A percentile compares a stretch with the other conserved stretches of the same genome.
These are phyloP conservation scores for Vulpes vulpes DNA, from an alignment of 2,113 vertebrate species.

Conservation along the genomic window DNA sequence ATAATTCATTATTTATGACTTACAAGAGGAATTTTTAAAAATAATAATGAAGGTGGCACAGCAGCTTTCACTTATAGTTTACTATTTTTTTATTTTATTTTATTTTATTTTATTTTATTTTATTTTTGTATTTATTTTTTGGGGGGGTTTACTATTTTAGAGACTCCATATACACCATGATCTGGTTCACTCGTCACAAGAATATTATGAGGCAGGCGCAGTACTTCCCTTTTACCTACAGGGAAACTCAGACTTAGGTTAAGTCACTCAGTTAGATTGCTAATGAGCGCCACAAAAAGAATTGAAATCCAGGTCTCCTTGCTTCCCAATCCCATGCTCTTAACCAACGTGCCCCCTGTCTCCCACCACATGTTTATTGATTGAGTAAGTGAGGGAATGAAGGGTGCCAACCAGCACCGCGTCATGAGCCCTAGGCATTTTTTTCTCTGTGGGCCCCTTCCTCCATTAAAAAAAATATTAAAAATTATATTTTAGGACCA, in stretches of 20 bases:
- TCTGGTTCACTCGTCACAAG: neutral
- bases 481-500: neutral
- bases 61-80: neutral
- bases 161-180: neutral
- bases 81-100: neutral
- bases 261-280: neutral
- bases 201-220: neutral
- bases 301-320: neutral
- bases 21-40: neutral
- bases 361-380: neutral
- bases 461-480: conserved; percentile 20
- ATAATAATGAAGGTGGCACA: neutral
- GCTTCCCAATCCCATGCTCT: neutral
- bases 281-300: neutral
- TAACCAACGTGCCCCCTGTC: neutral
- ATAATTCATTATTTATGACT: neutral
- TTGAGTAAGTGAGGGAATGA: neutral
- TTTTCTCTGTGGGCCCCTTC: neutral
- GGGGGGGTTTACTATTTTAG: neutral
- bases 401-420: neutral
- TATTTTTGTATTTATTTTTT: no score
- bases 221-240: neutral
- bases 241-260: neutral
- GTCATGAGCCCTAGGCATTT: rapidly evolving
- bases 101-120: no score